These are phyloP conservation scores for Folsomia candida DNA, from an alignment of 2,888 invertebrate genomes.

Conservation along the genomic window DNA sequence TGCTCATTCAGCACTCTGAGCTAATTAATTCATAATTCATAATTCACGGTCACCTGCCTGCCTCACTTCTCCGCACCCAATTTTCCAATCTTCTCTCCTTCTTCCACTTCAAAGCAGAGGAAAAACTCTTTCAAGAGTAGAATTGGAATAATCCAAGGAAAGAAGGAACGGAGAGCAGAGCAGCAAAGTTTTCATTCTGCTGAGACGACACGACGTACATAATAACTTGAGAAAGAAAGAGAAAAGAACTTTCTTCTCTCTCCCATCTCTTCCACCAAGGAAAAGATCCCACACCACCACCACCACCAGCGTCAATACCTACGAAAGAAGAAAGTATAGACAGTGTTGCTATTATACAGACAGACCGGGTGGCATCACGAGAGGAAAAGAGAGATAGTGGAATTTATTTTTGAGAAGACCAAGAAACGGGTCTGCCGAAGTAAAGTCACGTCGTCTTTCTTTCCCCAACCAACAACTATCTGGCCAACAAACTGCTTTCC, in stretches of 20 bases:
- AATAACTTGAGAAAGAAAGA: background rate
- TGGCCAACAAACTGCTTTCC: slow-evolving; percentile 4
- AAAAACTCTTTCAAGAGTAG: background rate
- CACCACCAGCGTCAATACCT: background rate
- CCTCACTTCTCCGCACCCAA: background rate
- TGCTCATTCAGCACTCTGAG: slow-evolving; percentile 6
- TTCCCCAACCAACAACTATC: background rate
- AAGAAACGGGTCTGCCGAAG: background rate
- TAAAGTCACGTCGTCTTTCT: background rate
- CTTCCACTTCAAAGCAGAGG: background rate
- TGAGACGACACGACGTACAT: slow-evolving; percentile 10
- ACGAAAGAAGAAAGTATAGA: background rate
- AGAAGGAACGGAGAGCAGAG: background rate
- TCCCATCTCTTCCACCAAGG: background rate
- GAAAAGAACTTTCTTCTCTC: background rate
- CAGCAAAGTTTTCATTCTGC: slow-evolving; percentile 12
- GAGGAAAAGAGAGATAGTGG: background rate
- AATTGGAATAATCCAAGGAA: background rate
- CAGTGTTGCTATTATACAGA: background rate
- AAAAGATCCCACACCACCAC: background rate
- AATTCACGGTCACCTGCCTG: slow-evolving; percentile 12
- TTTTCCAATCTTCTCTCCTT: background rate
- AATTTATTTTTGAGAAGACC: background rate
- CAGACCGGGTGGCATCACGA: background rate
- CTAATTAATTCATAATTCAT: slow-evolving; percentile 18